A percentile compares a stretch with the other conserved stretches of the same genome.
phyloP scores from a whole-genome alignment of 2,797 vertebrate species.

The Salarias fasciatus region DNA sequence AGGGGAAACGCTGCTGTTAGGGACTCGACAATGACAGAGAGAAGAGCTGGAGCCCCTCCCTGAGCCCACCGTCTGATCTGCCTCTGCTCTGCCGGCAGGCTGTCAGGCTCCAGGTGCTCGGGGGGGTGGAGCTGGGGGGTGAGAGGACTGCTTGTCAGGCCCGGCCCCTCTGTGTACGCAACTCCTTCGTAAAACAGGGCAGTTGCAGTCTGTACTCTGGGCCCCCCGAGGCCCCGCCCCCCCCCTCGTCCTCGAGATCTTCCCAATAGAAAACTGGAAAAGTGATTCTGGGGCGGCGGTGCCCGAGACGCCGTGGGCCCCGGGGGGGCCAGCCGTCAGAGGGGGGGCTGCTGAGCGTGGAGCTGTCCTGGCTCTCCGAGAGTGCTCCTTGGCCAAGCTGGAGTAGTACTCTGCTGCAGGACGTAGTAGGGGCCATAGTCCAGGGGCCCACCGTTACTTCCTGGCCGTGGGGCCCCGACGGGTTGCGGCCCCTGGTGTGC shows the following conservation, averaged over 20 bases:
- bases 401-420: conserved; percentile 79
- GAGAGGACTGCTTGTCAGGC: conserved; percentile 46
- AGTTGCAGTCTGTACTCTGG: conserved; percentile 60
- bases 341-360: conserved; percentile 86
- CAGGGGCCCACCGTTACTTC: conserved; percentile 62
- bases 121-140: conserved; percentile 67
- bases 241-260: conserved; percentile 85
- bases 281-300: conserved; percentile 68
- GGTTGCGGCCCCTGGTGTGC: rapidly evolving
- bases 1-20: background rate
- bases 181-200: conserved; percentile 70
- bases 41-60: too few species aligned
- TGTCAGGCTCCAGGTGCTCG: conserved; percentile 16
- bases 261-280: conserved; percentile 85
- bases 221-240: background rate
- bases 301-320: conserved; percentile 29
- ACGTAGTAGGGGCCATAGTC: conserved; percentile 78
- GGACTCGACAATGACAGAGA: too few species aligned
- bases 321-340: conserved; percentile 77
- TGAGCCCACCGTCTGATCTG: conserved; percentile 71
- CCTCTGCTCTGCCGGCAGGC: conserved; percentile 47
- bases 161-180: conserved; percentile 55
- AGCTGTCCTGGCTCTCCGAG: conserved; percentile 87
- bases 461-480: conserved; percentile 21
- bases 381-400: conserved; percentile 81